phyloP scores from a whole-genome alignment of 1,140 invertebrate genomes.

The Pachyrhynchus sulphureomaculatus region DNA sequence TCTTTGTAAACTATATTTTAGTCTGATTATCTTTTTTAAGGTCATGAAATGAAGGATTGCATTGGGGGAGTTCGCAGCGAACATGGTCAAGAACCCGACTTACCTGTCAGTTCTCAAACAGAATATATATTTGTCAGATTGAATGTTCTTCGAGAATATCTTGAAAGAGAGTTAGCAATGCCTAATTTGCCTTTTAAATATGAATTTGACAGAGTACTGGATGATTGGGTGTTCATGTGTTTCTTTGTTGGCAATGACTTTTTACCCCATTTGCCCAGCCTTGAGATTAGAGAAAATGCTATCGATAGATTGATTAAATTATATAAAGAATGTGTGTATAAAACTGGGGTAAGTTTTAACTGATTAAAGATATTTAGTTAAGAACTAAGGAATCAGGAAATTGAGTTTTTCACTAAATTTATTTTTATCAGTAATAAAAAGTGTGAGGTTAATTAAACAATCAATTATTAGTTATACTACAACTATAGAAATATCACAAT shows the following conservation, averaged over 20 bases:
- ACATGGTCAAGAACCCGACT: slow-evolving; percentile 27
- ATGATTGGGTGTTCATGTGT: slow-evolving; percentile 99
- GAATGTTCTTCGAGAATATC: slow-evolving; percentile 91
- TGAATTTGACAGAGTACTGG: slow-evolving; percentile 86
- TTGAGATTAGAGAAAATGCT: slow-evolving; percentile 97
- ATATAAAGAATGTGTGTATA: slow-evolving; percentile 95
- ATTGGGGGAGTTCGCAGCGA: slow-evolving; percentile 57
- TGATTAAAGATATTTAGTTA: too few species aligned
- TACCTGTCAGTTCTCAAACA: slow-evolving; percentile 65
- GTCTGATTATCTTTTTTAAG: too few species aligned
- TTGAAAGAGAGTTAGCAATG: slow-evolving; percentile 90
- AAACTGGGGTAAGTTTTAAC: slow-evolving; percentile 76
- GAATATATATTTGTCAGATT: slow-evolving; percentile 90
- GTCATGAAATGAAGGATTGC: slow-evolving; percentile 97
- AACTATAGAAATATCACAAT: too few species aligned
- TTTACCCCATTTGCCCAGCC: slow-evolving; percentile 94
- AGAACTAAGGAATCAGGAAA: too few species aligned
- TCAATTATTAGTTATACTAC: too few species aligned
- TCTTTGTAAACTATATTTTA: too few species aligned
- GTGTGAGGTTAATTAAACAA: too few species aligned
- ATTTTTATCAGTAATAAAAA: too few species aligned
- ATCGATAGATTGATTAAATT: slow-evolving; percentile 92
- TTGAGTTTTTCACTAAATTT: too few species aligned
- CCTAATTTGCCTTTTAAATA: slow-evolving; percentile 90
- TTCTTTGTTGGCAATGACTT: slow-evolving; percentile 99